Evolutionary conservation across 2,797 vertebrate species (phyloP).

Genomic region (Mareca penelope): DNA sequence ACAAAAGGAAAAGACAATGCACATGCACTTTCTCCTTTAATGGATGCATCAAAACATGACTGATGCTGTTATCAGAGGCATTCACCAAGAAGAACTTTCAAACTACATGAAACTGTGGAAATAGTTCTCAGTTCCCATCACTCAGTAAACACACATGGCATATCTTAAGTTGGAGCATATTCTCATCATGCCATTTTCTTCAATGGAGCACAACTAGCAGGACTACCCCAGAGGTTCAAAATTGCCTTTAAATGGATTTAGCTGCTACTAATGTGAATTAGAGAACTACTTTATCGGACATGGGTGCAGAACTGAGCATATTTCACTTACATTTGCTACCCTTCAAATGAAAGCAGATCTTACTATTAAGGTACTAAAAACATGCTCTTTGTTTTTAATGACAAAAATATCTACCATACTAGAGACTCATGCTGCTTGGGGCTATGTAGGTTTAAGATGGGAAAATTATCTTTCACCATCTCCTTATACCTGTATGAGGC

Average conservation of each 20-base stretch:
- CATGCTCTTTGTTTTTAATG: background rate
- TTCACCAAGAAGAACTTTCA: background rate
- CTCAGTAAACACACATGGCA: background rate
- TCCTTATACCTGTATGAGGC: background rate
- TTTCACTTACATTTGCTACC: background rate
- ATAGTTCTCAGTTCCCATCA: background rate
- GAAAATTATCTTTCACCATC: background rate
- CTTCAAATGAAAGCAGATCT: background rate
- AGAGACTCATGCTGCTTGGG: background rate
- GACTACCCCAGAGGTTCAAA: background rate
- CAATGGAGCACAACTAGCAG: background rate
- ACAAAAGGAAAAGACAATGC: conserved; percentile 6
- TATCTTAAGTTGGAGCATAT: background rate
- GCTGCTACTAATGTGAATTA: background rate
- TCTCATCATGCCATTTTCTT: background rate
- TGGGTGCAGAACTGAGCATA: background rate
- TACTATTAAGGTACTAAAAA: background rate
- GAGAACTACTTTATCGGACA: background rate
- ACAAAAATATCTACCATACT: background rate
- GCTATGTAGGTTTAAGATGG: background rate
- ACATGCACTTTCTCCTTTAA: conserved; percentile 40
- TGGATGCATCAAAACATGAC: background rate
- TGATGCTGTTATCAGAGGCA: conserved; percentile 16
- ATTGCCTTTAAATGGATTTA: background rate
- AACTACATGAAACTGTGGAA: conserved; percentile 23